Evolutionary conservation across 2,113 vertebrate species (phyloP).

Genomic region (Myrmecobius fasciatus): DNA sequence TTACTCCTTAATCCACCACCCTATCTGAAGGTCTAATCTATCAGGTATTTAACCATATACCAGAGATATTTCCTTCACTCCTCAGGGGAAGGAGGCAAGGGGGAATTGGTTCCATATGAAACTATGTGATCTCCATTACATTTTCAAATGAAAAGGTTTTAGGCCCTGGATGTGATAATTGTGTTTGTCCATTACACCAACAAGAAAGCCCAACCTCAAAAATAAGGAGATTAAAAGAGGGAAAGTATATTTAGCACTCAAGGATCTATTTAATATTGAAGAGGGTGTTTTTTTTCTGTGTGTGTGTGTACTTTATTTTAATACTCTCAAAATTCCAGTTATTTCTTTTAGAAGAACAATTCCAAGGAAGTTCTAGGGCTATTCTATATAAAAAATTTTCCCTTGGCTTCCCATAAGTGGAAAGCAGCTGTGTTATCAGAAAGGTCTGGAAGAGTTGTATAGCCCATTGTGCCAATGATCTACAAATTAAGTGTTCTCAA

Average conservation of each 20-base stretch:
- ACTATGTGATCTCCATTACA: constrained; percentile 47
- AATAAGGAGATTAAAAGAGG: constrained; percentile 10
- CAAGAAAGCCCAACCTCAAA: constrained; percentile 21
- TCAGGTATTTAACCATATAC: constrained; percentile 59
- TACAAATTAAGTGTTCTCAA: constrained; percentile 38
- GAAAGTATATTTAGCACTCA: neutral
- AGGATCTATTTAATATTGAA: neutral
- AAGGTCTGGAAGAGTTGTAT: neutral
- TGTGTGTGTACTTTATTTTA: neutral
- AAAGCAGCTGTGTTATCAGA: neutral
- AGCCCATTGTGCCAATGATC: neutral
- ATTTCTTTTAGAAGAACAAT: constrained; percentile 41
- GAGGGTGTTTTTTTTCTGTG: neutral
- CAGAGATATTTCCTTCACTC: constrained; percentile 67
- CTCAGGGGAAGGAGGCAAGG: constrained; percentile 54
- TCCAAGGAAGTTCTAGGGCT: neutral
- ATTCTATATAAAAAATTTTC: constrained; percentile 3
- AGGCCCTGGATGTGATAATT: constrained; percentile 40
- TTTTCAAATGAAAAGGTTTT: constrained; percentile 54
- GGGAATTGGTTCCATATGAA: constrained; percentile 73
- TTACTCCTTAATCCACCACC: constrained; percentile 47
- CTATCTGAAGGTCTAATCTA: constrained; percentile 64
- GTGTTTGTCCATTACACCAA: constrained; percentile 34
- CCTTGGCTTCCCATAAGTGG: neutral
- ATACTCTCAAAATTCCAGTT: neutral